These are phyloP conservation scores for Formica exsecta DNA, from an alignment of 1,140 invertebrate genomes.

Conservation along the genomic window DNA sequence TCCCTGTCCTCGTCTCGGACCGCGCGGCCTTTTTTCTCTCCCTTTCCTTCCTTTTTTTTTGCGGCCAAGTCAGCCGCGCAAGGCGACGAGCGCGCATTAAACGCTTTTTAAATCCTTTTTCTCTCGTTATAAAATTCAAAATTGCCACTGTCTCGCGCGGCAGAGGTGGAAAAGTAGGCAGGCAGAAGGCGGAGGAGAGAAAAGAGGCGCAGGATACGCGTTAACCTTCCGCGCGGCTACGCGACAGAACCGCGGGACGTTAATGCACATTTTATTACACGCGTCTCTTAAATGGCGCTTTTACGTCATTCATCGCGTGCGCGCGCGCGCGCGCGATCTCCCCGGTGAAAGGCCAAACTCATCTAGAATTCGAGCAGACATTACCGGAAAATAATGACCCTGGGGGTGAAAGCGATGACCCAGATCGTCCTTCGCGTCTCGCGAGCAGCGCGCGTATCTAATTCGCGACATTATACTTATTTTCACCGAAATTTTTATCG, in stretches of 20 bases:
- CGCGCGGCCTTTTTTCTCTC: background rate
- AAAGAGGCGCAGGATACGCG: slow-evolving; percentile 27
- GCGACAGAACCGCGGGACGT: slow-evolving; percentile 50
- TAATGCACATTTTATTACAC: slow-evolving; percentile 64
- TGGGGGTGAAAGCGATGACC: slow-evolving; percentile 52
- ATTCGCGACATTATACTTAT: slow-evolving; percentile 17
- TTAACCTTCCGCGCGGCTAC: slow-evolving; percentile 51
- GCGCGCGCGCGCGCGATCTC: slow-evolving; percentile 8
- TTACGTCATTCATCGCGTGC: slow-evolving; percentile 8
- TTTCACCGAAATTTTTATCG: background rate
- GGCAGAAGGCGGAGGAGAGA: background rate
- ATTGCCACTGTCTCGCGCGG: slow-evolving; percentile 53
- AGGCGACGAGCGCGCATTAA: slow-evolving; percentile 38
- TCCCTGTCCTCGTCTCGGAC: slow-evolving; percentile 28
- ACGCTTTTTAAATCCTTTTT: slow-evolving; percentile 54
- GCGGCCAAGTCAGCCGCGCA: slow-evolving; percentile 38
- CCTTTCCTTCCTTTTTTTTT: background rate
- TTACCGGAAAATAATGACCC: slow-evolving; percentile 61
- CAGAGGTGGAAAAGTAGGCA: slow-evolving; percentile 36
- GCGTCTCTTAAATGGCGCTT: slow-evolving; percentile 52
- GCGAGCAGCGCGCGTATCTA: slow-evolving; percentile 27
- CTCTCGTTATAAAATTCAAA: slow-evolving; percentile 62
- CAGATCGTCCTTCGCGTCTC: slow-evolving; percentile 29
- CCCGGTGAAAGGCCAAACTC: slow-evolving; percentile 54
- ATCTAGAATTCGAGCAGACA: slow-evolving; percentile 59